Evolutionary conservation across 2,888 invertebrate genomes (phyloP).

Genomic region (Dicranocentrus wangi): DNA sequence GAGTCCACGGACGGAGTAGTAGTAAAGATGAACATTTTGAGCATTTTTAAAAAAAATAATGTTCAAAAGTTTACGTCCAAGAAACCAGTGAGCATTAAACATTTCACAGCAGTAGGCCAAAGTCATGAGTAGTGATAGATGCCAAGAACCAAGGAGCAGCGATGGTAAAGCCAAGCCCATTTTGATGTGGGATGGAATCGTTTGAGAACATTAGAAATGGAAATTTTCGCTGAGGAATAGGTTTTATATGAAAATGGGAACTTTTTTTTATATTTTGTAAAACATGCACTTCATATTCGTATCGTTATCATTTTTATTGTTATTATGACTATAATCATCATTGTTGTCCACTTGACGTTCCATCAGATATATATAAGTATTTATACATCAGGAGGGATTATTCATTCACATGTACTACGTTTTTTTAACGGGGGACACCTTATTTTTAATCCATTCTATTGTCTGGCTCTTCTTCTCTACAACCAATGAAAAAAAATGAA

Average conservation of each 20-base stretch:
- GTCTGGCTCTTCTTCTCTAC: conserved; percentile 7
- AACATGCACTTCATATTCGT: conserved; percentile 43
- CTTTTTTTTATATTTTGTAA: not conserved
- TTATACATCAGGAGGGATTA: conserved; percentile 23
- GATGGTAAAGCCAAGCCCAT: conserved; percentile 56
- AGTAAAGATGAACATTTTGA: too few relatives aligned
- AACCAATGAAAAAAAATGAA: not conserved
- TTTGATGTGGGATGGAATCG: conserved; percentile 20
- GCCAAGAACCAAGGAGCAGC: conserved; percentile 9
- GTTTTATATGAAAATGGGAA: too few relatives aligned
- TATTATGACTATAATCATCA: conserved; percentile 58
- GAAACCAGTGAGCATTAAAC: conserved; percentile 47
- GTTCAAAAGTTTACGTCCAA: conserved; percentile 1
- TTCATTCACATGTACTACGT: not conserved
- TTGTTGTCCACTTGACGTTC: conserved; percentile 58
- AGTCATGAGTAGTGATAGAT: conserved; percentile 14
- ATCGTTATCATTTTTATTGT: conserved; percentile 62
- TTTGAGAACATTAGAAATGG: too few relatives aligned
- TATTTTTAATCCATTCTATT: conserved; percentile 16
- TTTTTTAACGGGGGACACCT: conserved; percentile 11
- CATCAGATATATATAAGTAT: conserved; percentile 38
- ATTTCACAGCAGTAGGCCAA: conserved; percentile 60
- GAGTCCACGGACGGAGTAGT: too few relatives aligned
- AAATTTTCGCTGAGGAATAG: too few relatives aligned
- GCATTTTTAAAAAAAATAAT: not conserved